Evolutionary conservation across 1,140 invertebrate species (phyloP).

Genomic region (Cephus cinctus): DNA sequence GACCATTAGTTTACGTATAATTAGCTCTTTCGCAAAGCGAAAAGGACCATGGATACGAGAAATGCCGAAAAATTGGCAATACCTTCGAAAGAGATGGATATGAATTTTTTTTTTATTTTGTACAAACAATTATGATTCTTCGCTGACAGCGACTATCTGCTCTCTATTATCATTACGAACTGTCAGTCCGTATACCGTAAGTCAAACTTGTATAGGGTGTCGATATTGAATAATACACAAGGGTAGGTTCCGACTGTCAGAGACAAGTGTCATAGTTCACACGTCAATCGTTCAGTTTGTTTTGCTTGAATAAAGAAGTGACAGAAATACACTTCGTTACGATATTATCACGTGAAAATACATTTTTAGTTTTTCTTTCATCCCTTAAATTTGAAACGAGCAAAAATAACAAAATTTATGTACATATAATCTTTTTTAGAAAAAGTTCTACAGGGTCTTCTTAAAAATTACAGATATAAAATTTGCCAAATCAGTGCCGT

Average conservation of each 20-base stretch:
- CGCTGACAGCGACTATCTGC: background rate
- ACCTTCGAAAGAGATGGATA: background rate
- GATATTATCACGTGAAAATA: background rate
- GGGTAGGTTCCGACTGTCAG: conserved; percentile 27
- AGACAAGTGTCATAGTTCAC: conserved; percentile 43
- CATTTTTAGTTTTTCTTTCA: background rate
- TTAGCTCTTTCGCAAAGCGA: too few species aligned
- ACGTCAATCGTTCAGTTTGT: conserved; percentile 47
- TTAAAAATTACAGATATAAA: too few species aligned
- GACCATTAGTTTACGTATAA: too few species aligned
- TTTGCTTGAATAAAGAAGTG: conserved; percentile 16
- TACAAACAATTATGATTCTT: conserved; percentile 8
- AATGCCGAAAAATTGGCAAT: too few species aligned
- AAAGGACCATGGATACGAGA: too few species aligned
- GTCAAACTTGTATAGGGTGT: background rate
- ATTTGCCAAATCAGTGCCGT: too few species aligned
- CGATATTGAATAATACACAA: background rate
- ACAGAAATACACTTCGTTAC: background rate
- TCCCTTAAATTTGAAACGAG: background rate
- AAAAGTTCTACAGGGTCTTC: too few species aligned
- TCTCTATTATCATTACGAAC: background rate
- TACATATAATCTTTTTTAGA: too few species aligned
- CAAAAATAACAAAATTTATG: background rate
- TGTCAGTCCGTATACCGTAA: background rate
- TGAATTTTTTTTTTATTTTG: conserved; percentile 12